Evolutionary conservation across 2,888 invertebrate species (phyloP), one percentile per base, ranked within the genome.

Genomic region (Drosophila cognata): DNA sequence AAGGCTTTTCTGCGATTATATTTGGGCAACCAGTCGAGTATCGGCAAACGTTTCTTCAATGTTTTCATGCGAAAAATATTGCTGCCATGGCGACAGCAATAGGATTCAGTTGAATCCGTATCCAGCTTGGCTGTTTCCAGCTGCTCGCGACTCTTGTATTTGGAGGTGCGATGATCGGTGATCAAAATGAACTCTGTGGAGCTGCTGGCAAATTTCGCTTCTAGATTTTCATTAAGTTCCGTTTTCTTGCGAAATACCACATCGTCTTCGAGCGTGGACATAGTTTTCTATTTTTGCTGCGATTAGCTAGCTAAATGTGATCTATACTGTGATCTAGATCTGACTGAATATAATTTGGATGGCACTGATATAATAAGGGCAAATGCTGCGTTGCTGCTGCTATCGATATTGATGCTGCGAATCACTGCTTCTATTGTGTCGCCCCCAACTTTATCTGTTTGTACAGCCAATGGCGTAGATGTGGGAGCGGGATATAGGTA

Each of bases 21-120:
- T 74, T 93, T 95, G 16, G 97, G 97, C 79, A 97, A 91, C 98
- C 98, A 98, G 61, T 92, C 93, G 31, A 96, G 92, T 56, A 97
- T 94, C 11, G 98, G 97, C 56, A 97, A 84, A 55, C 96, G 94
- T 91, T 95, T 96, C 92, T 95, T 94, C 10, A 97, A 93, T 58
- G 95, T 95, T 93, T 96, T 96, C 91, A 95, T 95, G 70, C 96
- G 96, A 87, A 95, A 95, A 6, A 93, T 62, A 73, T 93, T 94
- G 16, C 94, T 93, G 28, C 61, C 62, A 25, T 70, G 77, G 1
- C 76, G 79, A 21, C 52, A 59, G 25, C 83, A 91, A 8, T 80
- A 79, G 58, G 67, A 59, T 3, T 57, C 11, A 4, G 0, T 52
- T 13, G 60, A 16, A n/a, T 48, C 72, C 3, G 62, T 48, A 0